Percentiles rank a stretch among this genome's conserved stretches.
Conservation (phyloP, 2,888 invertebrate genomes). For the Plutella xylostella region DNA sequence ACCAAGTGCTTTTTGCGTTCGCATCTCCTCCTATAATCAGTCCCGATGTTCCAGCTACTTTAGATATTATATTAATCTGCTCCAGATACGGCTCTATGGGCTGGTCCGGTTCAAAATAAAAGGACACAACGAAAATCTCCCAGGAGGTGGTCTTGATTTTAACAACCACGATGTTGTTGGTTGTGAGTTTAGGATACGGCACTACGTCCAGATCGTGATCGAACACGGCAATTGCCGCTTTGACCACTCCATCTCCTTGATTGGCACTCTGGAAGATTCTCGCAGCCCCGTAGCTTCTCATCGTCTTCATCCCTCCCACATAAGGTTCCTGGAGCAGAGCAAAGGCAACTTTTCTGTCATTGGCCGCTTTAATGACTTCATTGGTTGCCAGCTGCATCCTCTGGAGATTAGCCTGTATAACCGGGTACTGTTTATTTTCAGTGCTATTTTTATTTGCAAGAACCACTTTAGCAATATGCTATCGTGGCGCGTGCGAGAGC, state of each 20-base stretch:
- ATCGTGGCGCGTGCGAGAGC: not conserved
- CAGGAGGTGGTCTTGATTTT: not conserved
- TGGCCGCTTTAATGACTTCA: constrained; percentile 8
- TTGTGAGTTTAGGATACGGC: not conserved
- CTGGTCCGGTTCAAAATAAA: not conserved
- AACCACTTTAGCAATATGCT: constrained; percentile 1
- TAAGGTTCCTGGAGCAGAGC: constrained; percentile 16
- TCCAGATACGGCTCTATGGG: not conserved
- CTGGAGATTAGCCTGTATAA: constrained; percentile 11
- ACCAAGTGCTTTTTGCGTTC: no score
- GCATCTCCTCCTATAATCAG: no score
- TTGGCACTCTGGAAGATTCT: constrained; percentile 1
- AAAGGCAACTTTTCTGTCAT: not conserved
- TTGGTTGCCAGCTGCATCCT: constrained; percentile 8
- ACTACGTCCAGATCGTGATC: not conserved
- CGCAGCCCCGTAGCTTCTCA: constrained; percentile 1
- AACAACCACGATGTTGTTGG: not conserved
- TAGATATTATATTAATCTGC: not conserved
- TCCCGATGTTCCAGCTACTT: constrained; percentile 1
- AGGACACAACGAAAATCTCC: not conserved
- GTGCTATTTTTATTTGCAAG: not conserved
- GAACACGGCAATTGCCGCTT: constrained; percentile 6
- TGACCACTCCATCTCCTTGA: not conserved
- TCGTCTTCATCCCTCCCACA: constrained; percentile 1
- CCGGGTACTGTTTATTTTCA: not conserved